phyloP scores from a whole-genome alignment of 1,140 invertebrate species.

The Carposina sasakii region DNA sequence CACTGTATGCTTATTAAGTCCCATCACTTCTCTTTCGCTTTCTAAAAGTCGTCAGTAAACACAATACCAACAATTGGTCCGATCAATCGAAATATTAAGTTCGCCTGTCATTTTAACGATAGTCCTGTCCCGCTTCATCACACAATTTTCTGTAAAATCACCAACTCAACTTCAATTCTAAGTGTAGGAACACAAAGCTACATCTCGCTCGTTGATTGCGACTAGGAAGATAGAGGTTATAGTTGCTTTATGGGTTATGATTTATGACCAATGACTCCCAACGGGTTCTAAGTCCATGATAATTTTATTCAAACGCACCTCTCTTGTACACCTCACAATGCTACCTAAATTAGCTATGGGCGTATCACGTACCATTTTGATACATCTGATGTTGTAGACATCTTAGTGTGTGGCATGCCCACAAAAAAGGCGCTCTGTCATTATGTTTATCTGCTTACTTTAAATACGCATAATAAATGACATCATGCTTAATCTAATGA shows the following conservation, averaged over 20 bases:
- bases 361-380: slow-evolving; percentile 45
- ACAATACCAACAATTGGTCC: slow-evolving; percentile 70
- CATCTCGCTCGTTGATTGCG: slow-evolving; percentile 16
- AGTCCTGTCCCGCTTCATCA: slow-evolving; percentile 36
- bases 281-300: slow-evolving; percentile 62
- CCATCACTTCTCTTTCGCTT: slow-evolving; percentile 45
- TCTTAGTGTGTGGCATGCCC: slow-evolving; percentile 32
- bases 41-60: slow-evolving; percentile 59
- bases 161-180: slow-evolving; percentile 24
- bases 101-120: slow-evolving; percentile 69
- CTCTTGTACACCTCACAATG: slow-evolving; percentile 64
- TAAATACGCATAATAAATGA: no score
- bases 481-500: no score
- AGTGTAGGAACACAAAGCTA: slow-evolving; percentile 10
- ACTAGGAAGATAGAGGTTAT: slow-evolving; percentile 61
- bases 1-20: slow-evolving; percentile 35
- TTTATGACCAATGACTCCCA: slow-evolving; percentile 71
- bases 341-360: slow-evolving; percentile 70
- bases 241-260: slow-evolving; percentile 70
- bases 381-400: slow-evolving; percentile 27
- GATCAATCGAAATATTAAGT: slow-evolving; percentile 71
- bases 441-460: slow-evolving; percentile 28
- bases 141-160: slow-evolving; percentile 17
- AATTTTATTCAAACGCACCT: slow-evolving; percentile 66
- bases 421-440: slow-evolving; percentile 42